Evolutionary conservation across 2,888 invertebrate genomes (phyloP), one percentile per base, ranked within the genome.

Genomic region (Limnephilus rhombicus): DNA sequence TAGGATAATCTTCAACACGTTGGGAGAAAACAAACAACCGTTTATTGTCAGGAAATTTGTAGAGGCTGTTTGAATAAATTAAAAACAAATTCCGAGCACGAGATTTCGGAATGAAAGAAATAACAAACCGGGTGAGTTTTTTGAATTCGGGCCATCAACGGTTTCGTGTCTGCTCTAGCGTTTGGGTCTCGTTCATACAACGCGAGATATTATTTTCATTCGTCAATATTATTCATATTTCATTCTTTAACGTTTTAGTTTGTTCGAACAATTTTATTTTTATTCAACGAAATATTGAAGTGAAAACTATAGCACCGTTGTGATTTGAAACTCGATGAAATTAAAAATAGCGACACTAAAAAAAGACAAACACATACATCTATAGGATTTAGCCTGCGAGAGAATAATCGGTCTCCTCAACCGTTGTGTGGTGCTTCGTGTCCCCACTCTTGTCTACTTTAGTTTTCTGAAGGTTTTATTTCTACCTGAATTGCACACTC

Each of bases 151-250:
- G 89, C 80, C 92, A 91, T 85, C 92, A 91, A 92, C 92, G 92
- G 93, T 93, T 93, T 93, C 91, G 92, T 92, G 92, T 24, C n/a
- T 92, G 87, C 91, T 91, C 91, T 90, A 87, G 90, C 93, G 91
- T 92, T 90, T 92, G 91, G 45, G 91, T 93, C 89, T 91, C 34
- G 24, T 68, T n/a, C 68, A 68, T 68, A 68, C 68, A 68, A 82
- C 82, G 34, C 31, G 82, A 82, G 31, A 31, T 68, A 68, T n/a
- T 68, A 24, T 9, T 68, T n/a, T 9, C 68, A 7, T 2, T 9
- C 68, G 24, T 68, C 68, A 68, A 68, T 2, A 68, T 68, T 68
- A 9, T 68, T 68, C 1, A 2, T 9, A 68, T 2, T 68, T 68
- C n/a, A 68, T 68, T 68, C 24, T n/a, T 18, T 18, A 68, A 68